Percentiles rank a stretch among this genome's conserved stretches.
Evolutionary conservation across 2,888 invertebrate species (phyloP).

Genomic region (Hypomecis atomaria): DNA sequence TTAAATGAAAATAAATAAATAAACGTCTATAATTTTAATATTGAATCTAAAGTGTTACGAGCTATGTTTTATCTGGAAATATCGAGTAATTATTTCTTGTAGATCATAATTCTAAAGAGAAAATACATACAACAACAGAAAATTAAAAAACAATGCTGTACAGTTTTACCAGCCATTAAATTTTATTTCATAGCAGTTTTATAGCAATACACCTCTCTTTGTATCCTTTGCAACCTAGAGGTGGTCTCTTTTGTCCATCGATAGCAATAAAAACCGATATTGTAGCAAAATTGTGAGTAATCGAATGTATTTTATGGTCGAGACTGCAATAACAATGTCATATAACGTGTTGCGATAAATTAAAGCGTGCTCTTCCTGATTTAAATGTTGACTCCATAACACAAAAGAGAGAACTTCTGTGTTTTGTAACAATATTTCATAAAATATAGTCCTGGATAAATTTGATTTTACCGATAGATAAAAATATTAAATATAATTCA

Average conservation of each 20-base stretch:
- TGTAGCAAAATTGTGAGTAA: constrained; percentile 70
- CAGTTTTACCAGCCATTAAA: constrained; percentile 70
- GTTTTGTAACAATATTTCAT: too few species aligned
- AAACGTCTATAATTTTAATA: too few species aligned
- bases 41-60: too few species aligned
- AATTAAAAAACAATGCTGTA: constrained; percentile 40
- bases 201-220: constrained; percentile 62
- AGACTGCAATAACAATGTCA: constrained; percentile 60
- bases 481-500: too few species aligned
- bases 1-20: too few species aligned
- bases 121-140: not conserved
- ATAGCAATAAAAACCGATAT: constrained; percentile 65
- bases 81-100: too few species aligned
- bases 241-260: constrained; percentile 37
- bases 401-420: too few species aligned
- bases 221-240: constrained; percentile 47
- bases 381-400: constrained; percentile 43
- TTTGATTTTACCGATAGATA: too few species aligned
- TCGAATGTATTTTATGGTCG: constrained; percentile 66
- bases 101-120: too few species aligned
- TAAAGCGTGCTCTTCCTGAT: constrained; percentile 56
- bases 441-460: too few species aligned
- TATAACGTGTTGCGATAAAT: constrained; percentile 62
- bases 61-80: too few species aligned
- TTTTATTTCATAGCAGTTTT: constrained; percentile 69